Conservation (phyloP, 2,113 vertebrate genomes). For the Stegostoma tigrinum region DNA sequence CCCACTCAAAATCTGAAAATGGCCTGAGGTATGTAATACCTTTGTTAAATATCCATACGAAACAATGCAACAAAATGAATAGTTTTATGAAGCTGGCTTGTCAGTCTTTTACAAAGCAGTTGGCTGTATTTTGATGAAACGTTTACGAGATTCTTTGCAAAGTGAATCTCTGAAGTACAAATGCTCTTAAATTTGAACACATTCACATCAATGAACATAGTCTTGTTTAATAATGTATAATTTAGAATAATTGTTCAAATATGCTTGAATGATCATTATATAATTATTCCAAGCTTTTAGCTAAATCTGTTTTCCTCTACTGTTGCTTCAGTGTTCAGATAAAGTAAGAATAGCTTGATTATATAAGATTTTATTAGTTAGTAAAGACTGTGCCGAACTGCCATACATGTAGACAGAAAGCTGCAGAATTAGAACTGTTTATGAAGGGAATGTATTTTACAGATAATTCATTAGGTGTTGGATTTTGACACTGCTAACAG, state of each 20-base stretch:
- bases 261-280: conserved; percentile 12
- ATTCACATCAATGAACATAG: neutral
- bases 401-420: neutral
- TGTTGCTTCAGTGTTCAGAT: neutral
- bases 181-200: neutral
- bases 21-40: neutral
- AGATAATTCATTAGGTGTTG: neutral
- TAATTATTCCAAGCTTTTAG: neutral
- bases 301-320: neutral
- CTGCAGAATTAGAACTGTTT: neutral
- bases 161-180: neutral
- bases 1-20: conserved; percentile 9
- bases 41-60: neutral
- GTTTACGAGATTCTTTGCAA: neutral
- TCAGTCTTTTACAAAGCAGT: neutral
- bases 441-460: neutral
- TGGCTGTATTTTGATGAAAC: neutral
- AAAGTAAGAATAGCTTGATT: neutral
- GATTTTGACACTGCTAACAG: neutral
- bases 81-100: neutral
- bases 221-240: conserved; percentile 7
- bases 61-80: neutral
- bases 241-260: conserved; percentile 12
- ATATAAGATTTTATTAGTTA: neutral
- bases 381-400: neutral